Conservation (phyloP, 2,113 vertebrate species). For the Tupaia tana region DNA sequence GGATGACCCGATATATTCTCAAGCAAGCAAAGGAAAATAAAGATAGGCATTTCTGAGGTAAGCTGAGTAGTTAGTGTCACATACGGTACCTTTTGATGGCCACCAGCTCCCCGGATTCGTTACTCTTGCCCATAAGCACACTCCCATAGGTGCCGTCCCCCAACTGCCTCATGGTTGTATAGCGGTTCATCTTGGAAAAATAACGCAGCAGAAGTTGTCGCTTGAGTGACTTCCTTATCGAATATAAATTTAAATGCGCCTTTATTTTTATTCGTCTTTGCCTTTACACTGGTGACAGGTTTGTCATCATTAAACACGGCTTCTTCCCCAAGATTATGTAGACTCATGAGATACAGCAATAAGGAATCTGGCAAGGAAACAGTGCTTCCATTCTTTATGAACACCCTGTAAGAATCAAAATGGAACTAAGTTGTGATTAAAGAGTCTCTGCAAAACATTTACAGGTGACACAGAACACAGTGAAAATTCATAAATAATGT, state of each 20-base stretch:
- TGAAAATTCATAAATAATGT: background rate
- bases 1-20: background rate
- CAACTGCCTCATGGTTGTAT: slow-evolving; percentile 95
- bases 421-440: background rate
- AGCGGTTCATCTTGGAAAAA: slow-evolving; percentile 94
- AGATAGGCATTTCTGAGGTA: background rate
- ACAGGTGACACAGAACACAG: background rate
- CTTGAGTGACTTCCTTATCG: slow-evolving; percentile 19
- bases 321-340: slow-evolving; percentile 49
- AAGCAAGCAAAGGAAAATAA: background rate
- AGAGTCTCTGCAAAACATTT: background rate
- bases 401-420: slow-evolving; percentile 26
- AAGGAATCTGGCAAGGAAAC: slow-evolving; percentile 64
- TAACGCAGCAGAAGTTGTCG: background rate
- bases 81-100: slow-evolving; percentile 95
- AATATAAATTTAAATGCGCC: background rate
- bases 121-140: slow-evolving; percentile 97
- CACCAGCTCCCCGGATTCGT: slow-evolving; percentile 96
- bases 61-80: background rate
- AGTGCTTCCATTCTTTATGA: slow-evolving; percentile 74
- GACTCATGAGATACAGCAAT: slow-evolving; percentile 61
- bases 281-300: slow-evolving; percentile 49
- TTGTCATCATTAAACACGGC: slow-evolving; percentile 70
- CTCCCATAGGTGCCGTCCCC: slow-evolving; percentile 98
- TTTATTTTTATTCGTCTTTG: slow-evolving; percentile 23